phyloP scores from a whole-genome alignment of 64 coral and sea anemone species.

The Acropora tenuis region DNA sequence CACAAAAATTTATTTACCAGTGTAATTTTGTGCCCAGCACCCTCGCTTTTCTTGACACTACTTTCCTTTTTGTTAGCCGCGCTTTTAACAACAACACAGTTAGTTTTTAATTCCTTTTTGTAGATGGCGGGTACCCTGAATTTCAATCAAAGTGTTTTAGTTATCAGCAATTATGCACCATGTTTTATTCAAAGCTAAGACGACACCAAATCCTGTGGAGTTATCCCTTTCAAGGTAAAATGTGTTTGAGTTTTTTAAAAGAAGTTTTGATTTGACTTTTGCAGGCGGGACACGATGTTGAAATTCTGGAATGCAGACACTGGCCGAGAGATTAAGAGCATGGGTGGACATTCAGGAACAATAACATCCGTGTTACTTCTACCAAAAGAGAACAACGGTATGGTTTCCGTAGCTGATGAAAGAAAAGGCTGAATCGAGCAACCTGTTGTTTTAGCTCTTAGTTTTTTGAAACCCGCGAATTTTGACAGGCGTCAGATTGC shows the following conservation, averaged over 20 bases:
- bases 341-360: constrained; percentile 95
- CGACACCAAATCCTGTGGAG: too few relatives aligned
- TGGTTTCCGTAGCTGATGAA: background rate
- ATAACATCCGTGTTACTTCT: constrained; percentile 89
- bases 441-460: too few relatives aligned
- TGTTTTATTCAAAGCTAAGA: too few relatives aligned
- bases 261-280: background rate
- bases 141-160: background rate
- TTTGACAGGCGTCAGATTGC: too few relatives aligned
- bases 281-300: constrained; percentile 95
- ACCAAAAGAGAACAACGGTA: constrained; percentile 55
- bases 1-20: too few relatives aligned
- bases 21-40: background rate
- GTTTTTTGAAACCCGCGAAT: too few relatives aligned
- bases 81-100: background rate
- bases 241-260: too few relatives aligned
- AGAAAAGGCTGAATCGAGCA: too few relatives aligned
- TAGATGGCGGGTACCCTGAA: background rate
- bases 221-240: background rate
- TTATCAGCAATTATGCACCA: background rate
- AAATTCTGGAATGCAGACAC: constrained; percentile 96
- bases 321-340: constrained; percentile 83
- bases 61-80: too few relatives aligned
- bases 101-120: background rate
- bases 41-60: background rate